phyloP scores from a whole-genome alignment of 2,888 invertebrate genomes.

The Leucoma salicis region DNA sequence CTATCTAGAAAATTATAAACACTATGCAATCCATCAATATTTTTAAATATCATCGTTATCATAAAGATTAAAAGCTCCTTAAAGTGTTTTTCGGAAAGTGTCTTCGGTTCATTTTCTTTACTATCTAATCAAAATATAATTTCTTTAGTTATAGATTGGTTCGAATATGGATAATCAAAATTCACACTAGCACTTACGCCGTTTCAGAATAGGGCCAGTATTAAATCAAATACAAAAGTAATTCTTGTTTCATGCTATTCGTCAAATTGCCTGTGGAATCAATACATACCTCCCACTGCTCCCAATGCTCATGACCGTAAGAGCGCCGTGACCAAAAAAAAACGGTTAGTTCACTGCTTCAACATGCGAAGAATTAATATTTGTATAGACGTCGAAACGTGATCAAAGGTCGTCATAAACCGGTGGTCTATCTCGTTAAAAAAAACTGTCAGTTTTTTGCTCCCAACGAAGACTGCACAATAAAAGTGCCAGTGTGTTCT shows the following conservation, averaged over 20 bases:
- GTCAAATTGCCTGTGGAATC: slow-evolving; percentile 40
- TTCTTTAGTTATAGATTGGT: no score
- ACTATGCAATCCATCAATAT: no score
- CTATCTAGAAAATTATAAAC: no score
- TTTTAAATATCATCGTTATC: no score
- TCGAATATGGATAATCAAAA: no score
- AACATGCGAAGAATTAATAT: slow-evolving; percentile 69
- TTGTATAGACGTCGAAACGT: slow-evolving; percentile 70
- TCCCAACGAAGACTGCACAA: slow-evolving; percentile 68
- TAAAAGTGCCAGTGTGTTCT: slow-evolving; percentile 79
- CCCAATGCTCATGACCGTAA: slow-evolving; percentile 46
- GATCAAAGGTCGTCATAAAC: slow-evolving; percentile 63
- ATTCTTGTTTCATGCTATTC: slow-evolving; percentile 31
- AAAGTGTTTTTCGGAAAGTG: no score
- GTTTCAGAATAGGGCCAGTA: slow-evolving; percentile 14
- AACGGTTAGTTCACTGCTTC: slow-evolving; percentile 59
- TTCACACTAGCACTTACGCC: slow-evolving; percentile 21
- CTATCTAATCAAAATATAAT: no score
- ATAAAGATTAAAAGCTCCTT: no score
- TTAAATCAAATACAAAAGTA: slow-evolving; percentile 36
- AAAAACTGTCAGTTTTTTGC: slow-evolving; percentile 63
- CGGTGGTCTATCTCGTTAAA: slow-evolving; percentile 61
- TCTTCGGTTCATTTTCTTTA: no score
- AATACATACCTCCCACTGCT: slow-evolving; percentile 56
- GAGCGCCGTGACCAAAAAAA: slow-evolving; percentile 57